These are phyloP conservation scores for Corella eumyota DNA, from an alignment of 23 tunicate genomes.

Conservation along the genomic window DNA sequence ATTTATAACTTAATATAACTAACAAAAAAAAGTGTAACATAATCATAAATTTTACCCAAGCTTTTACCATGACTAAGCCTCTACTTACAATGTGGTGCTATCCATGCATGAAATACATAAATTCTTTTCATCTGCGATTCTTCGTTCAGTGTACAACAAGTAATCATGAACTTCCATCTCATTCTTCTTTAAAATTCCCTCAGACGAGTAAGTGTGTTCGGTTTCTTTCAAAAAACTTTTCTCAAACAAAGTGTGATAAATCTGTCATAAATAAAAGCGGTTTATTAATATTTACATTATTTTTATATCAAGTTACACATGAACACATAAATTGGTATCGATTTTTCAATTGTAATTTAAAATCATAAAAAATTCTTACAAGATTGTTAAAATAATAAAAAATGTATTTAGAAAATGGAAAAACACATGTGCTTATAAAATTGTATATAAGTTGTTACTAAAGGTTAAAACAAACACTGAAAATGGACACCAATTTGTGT, in stretches of 20 bases:
- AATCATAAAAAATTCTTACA: background rate
- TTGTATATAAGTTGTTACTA: no score
- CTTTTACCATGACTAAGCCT: no score
- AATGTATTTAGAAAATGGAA: no score
- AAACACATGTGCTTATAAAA: no score
- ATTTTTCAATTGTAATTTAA: no score
- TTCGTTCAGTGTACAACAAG: constrained; percentile 18
- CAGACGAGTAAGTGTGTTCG: constrained; percentile 10
- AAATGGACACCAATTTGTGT: no score
- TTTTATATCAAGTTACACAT: background rate
- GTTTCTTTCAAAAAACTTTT: constrained; percentile 21
- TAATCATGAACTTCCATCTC: constrained; percentile 29
- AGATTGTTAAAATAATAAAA: background rate
- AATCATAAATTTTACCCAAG: background rate
- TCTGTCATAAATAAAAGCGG: constrained; percentile 15
- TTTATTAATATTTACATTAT: background rate
- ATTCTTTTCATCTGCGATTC: constrained; percentile 24
- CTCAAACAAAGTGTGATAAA: constrained; percentile 21
- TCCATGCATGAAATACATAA: constrained; percentile 27
- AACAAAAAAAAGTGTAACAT: no score
- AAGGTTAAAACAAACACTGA: no score
- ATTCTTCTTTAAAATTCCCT: constrained; percentile 10
- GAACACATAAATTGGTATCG: background rate
- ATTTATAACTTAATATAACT: no score
- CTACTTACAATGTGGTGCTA: constrained; percentile 11